Evolutionary conservation across 2,888 invertebrate genomes (phyloP), one percentile per base, ranked within the genome.

Genomic region (Pammene fasciana): DNA sequence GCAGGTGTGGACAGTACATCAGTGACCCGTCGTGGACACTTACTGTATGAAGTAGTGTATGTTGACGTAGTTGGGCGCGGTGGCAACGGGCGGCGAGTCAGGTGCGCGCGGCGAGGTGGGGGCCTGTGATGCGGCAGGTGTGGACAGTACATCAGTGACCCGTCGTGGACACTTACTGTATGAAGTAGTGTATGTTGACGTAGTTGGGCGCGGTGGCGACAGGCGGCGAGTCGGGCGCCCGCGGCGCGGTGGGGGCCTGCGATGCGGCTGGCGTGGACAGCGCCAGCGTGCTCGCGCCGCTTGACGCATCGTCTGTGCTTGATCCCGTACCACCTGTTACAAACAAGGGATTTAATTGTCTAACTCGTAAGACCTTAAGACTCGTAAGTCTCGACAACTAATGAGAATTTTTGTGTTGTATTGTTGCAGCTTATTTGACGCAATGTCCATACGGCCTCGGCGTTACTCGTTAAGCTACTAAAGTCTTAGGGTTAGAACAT

Each of bases 121-220:
- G 3, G 75, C 68, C 71, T 72, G 75, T 55, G 26, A 26, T 26
- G 59, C 9, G n/a, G 54, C 57, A 13, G 50, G 72, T 34, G 77
- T 71, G 34, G 78, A 85, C 71, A 94, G 79, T 26, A 26, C 26
- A 26, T 26, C 26, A 26, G 26, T 26, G 26, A 26, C 26, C 26
- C 26, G 26, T 26, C 26, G 26, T 26, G 36, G 96, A 96, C 74
- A 95, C 95, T 57, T 54, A 96, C 96, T 96, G 95, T 87, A 97
- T 95, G 80, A 97, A 97, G 86, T 97, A 97, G 88, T 97, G 97
- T 90, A 97, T 97, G 89, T 97, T 97, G 87, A 97, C 97, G 89
- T 97, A 97, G 90, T 97, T 97, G 73, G 97, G 96, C 75, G 96
- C 95, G 78, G 94, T 94, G 79, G 96, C 95, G 70, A 80, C 80